These are phyloP conservation scores for Zosterops borbonicus DNA, from an alignment of 2,113 vertebrate genomes.

Conservation along the genomic window DNA sequence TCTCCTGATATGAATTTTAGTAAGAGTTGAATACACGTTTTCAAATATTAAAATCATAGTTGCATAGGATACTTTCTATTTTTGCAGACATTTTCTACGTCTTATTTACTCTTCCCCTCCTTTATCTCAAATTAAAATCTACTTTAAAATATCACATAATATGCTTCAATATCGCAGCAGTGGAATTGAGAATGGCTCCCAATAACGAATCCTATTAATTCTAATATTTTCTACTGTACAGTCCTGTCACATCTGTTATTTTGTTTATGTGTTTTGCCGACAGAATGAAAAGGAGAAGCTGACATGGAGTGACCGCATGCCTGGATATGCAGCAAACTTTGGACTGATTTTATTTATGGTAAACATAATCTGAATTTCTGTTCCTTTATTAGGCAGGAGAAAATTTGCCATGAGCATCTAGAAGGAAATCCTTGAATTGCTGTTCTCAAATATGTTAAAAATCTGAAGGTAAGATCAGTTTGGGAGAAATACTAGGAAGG, in stretches of 20 bases:
- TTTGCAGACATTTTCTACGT: background rate
- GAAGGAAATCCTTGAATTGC: background rate
- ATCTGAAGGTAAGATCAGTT: background rate
- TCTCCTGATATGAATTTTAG: background rate
- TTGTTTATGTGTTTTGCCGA: constrained; percentile 2
- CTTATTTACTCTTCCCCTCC: background rate
- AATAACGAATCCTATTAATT: background rate
- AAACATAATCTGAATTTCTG: constrained; percentile 8
- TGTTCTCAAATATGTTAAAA: background rate
- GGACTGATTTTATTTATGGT: constrained; percentile 94
- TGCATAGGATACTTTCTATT: background rate
- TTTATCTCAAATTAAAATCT: background rate
- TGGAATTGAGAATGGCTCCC: background rate
- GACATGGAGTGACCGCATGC: constrained; percentile 87
- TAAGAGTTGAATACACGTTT: background rate
- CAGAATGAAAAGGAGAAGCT: constrained; percentile 85
- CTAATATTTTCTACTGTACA: background rate
- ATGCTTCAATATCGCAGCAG: background rate
- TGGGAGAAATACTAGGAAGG: background rate
- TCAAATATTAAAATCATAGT: background rate
- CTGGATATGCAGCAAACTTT: constrained; percentile 89
- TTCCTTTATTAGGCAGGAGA: background rate
- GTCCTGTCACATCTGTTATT: background rate
- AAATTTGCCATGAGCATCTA: background rate
- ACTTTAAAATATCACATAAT: background rate